Evolutionary conservation across 2,113 vertebrate genomes (phyloP).

Genomic region (Dicerorhinus sumatrensis): DNA sequence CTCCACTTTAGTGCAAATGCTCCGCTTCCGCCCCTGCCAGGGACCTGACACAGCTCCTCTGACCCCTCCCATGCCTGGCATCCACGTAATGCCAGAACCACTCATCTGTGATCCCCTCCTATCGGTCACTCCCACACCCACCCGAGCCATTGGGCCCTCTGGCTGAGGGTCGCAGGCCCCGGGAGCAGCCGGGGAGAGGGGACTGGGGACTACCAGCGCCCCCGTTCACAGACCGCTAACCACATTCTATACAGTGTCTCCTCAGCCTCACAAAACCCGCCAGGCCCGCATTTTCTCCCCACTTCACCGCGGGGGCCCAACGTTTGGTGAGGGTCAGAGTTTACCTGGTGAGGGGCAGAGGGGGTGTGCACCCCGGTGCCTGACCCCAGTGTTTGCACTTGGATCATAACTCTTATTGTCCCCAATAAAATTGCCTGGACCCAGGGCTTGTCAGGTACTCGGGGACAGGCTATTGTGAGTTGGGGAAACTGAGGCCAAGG

Average conservation of each 20-base stretch:
- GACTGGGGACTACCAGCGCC: rapidly evolving
- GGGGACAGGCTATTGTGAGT: neutral
- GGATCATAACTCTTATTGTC: rapidly evolving
- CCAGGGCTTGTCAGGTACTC: neutral
- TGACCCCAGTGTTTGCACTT: rapidly evolving
- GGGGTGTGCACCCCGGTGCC: rapidly evolving
- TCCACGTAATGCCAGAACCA: too few species aligned
- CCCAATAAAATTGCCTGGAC: neutral
- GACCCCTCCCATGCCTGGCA: neutral
- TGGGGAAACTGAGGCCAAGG: neutral
- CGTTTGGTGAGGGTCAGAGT: neutral
- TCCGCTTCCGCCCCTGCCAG: neutral
- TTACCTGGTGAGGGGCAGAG: neutral
- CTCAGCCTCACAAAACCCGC: rapidly evolving
- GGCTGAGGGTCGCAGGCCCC: too few species aligned
- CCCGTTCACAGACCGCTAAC: rapidly evolving
- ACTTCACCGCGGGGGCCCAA: rapidly evolving
- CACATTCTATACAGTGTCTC: rapidly evolving
- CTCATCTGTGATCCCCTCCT: neutral
- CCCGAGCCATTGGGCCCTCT: too few species aligned
- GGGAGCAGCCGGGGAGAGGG: neutral
- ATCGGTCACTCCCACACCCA: too few species aligned
- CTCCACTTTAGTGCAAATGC: neutral
- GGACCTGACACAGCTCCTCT: neutral
- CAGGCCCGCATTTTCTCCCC: rapidly evolving